Percentiles rank a stretch among this genome's conserved stretches.
Conservation (phyloP, 2,113 vertebrate genomes). For the Grammomys surdaster region DNA sequence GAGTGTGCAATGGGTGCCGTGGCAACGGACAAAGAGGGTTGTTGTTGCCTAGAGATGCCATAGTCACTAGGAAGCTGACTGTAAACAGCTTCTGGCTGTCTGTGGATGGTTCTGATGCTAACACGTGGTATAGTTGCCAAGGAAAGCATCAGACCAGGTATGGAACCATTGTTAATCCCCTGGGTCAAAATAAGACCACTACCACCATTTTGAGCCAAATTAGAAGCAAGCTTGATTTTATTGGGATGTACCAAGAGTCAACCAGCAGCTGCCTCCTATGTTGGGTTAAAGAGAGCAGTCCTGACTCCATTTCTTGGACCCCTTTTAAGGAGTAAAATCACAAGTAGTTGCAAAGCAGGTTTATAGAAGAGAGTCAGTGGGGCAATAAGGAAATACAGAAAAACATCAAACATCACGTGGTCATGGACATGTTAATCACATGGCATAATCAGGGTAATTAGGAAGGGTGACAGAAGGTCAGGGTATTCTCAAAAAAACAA, state of each 20-base stretch:
- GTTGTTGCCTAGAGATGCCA: no score
- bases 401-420: neutral
- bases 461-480: neutral
- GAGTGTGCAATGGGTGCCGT: no score
- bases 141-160: neutral
- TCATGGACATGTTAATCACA: neutral
- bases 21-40: no score
- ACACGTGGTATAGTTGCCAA: neutral
- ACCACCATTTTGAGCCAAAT: neutral
- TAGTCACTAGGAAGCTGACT: no score
- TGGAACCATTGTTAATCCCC: neutral
- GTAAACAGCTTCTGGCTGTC: no score
- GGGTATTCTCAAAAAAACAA: neutral
- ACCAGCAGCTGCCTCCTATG: neutral
- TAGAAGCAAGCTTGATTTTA: neutral
- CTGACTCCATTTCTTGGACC: neutral
- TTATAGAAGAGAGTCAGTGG: neutral
- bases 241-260: neutral
- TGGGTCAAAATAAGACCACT: neutral
- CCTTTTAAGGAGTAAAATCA: neutral
- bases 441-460: neutral
- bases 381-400: neutral
- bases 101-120: no score
- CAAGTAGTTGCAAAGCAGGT: neutral
- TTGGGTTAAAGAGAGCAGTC: neutral